Percentiles rank a stretch among this genome's conserved stretches.
Conservation (phyloP, 2,797 vertebrate genomes). For the Pangasius djambal region DNA sequence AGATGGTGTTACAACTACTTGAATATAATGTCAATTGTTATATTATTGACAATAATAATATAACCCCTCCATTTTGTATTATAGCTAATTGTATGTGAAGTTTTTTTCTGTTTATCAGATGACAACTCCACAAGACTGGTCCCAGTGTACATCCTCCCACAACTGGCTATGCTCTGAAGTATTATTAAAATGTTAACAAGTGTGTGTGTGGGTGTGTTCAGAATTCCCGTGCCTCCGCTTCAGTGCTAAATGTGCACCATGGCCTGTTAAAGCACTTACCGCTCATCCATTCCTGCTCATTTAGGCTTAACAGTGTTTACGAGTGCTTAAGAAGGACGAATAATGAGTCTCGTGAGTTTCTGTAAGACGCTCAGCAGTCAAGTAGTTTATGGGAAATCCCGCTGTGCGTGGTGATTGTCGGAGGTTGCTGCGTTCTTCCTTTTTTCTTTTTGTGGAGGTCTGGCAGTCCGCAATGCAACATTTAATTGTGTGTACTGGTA, state of each 20-base stretch:
- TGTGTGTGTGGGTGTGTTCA: neutral
- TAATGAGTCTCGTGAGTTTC: slow-evolving; percentile 75
- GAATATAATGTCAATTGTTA: neutral
- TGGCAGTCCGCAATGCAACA: slow-evolving; percentile 48
- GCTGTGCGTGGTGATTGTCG: slow-evolving; percentile 73
- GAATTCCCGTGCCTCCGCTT: slow-evolving; percentile 26
- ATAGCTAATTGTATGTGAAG: neutral
- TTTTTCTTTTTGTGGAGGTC: slow-evolving; percentile 47
- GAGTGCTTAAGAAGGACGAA: slow-evolving; percentile 73
- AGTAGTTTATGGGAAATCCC: slow-evolving; percentile 75
- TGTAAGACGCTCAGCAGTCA: slow-evolving; percentile 71
- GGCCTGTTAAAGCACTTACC: slow-evolving; percentile 62
- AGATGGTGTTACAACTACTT: neutral
- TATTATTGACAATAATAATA: neutral
- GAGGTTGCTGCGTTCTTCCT: slow-evolving; percentile 63
- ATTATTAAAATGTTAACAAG: slow-evolving; percentile 9
- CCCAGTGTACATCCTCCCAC: neutral
- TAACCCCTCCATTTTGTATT: neutral
- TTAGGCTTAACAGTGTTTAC: slow-evolving; percentile 74
- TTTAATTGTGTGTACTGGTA: slow-evolving; percentile 57
- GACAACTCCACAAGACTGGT: neutral
- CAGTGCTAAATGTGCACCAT: slow-evolving; percentile 37
- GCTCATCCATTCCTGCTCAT: slow-evolving; percentile 60
- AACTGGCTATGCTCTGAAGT: neutral
- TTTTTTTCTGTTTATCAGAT: neutral